phyloP scores from a whole-genome alignment of 2,113 vertebrate genomes.

The Chloebia gouldiae region DNA sequence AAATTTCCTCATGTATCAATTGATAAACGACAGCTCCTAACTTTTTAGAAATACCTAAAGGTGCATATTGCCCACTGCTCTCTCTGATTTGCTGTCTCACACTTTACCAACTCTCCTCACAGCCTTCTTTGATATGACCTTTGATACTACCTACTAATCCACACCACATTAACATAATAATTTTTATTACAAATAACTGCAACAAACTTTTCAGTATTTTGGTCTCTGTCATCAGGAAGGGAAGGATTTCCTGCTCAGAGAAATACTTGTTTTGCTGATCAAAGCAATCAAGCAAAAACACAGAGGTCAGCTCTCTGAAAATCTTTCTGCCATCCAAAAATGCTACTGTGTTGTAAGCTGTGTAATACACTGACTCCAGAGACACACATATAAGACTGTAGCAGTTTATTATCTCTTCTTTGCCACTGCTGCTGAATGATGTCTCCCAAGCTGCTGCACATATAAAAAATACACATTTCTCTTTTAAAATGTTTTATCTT shows the following conservation, averaged over 20 bases:
- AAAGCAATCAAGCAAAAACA: neutral
- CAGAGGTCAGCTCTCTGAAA: neutral
- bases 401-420: neutral
- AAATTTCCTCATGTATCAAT: neutral
- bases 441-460: neutral
- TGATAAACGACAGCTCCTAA: neutral
- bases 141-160: neutral
- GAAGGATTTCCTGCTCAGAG: neutral
- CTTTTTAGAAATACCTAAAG: neutral
- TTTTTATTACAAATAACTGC: neutral
- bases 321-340: neutral
- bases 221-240: neutral
- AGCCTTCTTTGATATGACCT: neutral
- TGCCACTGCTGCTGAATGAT: neutral
- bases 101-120: neutral
- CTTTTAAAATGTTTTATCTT: conserved; percentile 12
- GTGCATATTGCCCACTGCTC: neutral
- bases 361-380: conserved; percentile 10
- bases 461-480: neutral
- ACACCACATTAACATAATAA: neutral
- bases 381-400: neutral
- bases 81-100: neutral
- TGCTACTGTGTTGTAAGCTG: neutral
- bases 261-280: neutral
- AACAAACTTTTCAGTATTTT: neutral